Evolutionary conservation across 2,113 vertebrate species (phyloP).

Genomic region (Turnix velox): DNA sequence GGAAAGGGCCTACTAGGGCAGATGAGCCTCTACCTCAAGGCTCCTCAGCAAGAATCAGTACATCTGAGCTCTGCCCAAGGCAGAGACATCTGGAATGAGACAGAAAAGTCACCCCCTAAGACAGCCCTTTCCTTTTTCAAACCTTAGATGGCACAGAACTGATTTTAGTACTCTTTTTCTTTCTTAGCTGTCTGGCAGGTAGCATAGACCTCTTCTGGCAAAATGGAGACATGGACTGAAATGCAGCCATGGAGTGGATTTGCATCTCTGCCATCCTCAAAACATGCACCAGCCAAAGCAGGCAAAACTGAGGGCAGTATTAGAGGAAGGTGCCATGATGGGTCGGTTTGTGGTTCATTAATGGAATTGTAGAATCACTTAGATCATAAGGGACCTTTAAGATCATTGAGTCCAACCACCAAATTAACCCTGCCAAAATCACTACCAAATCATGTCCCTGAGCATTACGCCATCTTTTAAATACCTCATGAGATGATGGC

Average conservation of each 20-base stretch:
- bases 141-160: not conserved
- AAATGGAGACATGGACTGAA: not conserved
- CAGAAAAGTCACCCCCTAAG: not conserved
- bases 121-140: not conserved
- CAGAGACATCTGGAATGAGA: not conserved
- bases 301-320: not conserved
- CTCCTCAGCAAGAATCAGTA: not conserved
- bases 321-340: not conserved
- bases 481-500: not conserved
- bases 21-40: not conserved
- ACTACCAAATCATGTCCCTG: not conserved
- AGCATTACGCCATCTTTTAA: not conserved
- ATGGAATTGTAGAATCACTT: not conserved
- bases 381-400: not conserved
- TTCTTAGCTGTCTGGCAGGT: not conserved
- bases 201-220: not conserved
- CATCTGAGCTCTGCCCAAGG: not conserved
- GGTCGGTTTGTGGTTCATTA: not conserved
- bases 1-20: not conserved
- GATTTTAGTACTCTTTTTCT: not conserved
- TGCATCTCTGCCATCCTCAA: fast-evolving
- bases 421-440: not conserved
- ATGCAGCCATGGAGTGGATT: not conserved
- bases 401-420: not conserved
- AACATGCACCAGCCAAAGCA: not conserved